Base-by-base conservation (phyloP, 2,113 vertebrate genomes). In the Pongo abelii region DNA sequence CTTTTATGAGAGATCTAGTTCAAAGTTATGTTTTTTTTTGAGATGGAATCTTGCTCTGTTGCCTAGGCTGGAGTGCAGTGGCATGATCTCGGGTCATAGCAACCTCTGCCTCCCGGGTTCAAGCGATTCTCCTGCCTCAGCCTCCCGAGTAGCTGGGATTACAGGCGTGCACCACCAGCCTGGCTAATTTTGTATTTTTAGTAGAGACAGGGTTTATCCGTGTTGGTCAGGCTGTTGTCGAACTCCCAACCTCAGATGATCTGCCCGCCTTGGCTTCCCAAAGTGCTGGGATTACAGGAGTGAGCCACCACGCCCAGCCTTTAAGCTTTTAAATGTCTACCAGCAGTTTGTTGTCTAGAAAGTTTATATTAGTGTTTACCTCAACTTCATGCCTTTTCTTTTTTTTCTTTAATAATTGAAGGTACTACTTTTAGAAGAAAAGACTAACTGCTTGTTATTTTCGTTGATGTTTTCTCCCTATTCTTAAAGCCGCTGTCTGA, bases 281-380 rank as follows among this genome's bases (percentile, higher is more conserved):
- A 55, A 55, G 52, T 55, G 52, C 52, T 55, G 52, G 52, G 52
- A 55, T 55, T 55, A 55, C 52, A 55, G 6, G 52, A 55, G 52
- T 55, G 52, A 55, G 52, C 6, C 6, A 55, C 52, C 52, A 55
- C 6, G 6, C 6, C 17, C 52, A 55, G 52, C 6, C 52, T 55
- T 55, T 55, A 55, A 20, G 59, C 27, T 94, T 88, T 95, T 67
- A 80, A 67, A 86, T 90, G 50, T 80, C 38, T 94, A 0, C 50
- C 3, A 75, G 30, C 48, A 87, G 18, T 64, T 77, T 59, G 43
- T 92, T 83, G 52, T 79, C 43, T 90, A 12, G 46, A 55, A 94
- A 91, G 38, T 93, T 93, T 79, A 35, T 74, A 22, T 91, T 94
- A 72, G 78, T 80, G 38, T 94, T 96, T 91, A 88, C 48, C 1